A percentile compares a stretch with the other conserved stretches of the same genome.
phyloP scores from a whole-genome alignment of 2,888 invertebrate species.

The Cerastis leucographa region DNA sequence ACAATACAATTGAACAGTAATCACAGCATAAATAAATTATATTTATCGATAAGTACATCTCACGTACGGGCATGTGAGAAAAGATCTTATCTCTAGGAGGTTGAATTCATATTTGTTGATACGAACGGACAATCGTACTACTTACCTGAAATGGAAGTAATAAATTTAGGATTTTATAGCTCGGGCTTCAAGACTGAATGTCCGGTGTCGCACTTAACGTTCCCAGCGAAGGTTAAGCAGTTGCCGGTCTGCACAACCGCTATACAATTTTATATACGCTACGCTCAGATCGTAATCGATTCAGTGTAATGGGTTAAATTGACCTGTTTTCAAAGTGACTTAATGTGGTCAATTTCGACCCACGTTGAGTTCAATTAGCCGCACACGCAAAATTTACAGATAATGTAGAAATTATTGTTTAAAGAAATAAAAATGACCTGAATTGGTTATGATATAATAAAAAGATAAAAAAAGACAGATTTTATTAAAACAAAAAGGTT shows the following conservation, averaged over 20 bases:
- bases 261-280: constrained; percentile 70
- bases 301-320: constrained; percentile 72
- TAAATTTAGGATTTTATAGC: constrained; percentile 75
- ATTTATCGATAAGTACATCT: constrained; percentile 75
- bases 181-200: constrained; percentile 72
- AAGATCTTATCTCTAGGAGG: constrained; percentile 73
- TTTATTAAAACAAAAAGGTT: background rate
- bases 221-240: constrained; percentile 69
- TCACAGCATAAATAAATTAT: constrained; percentile 69
- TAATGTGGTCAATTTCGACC: constrained; percentile 70
- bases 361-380: constrained; percentile 59
- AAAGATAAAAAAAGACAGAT: background rate
- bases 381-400: constrained; percentile 58
- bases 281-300: constrained; percentile 72
- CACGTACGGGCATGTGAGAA: constrained; percentile 69
- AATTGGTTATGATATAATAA: background rate
- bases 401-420: constrained; percentile 21
- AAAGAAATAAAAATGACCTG: constrained; percentile 1
- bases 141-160: constrained; percentile 73
- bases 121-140: constrained; percentile 75
- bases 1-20: constrained; percentile 76
- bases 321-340: constrained; percentile 72
- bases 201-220: constrained; percentile 65
- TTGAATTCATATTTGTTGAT: constrained; percentile 74
- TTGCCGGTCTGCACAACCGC: constrained; percentile 70